Evolutionary conservation across 2,113 vertebrate species (phyloP).

Genomic region (Formicarius rufipectus): DNA sequence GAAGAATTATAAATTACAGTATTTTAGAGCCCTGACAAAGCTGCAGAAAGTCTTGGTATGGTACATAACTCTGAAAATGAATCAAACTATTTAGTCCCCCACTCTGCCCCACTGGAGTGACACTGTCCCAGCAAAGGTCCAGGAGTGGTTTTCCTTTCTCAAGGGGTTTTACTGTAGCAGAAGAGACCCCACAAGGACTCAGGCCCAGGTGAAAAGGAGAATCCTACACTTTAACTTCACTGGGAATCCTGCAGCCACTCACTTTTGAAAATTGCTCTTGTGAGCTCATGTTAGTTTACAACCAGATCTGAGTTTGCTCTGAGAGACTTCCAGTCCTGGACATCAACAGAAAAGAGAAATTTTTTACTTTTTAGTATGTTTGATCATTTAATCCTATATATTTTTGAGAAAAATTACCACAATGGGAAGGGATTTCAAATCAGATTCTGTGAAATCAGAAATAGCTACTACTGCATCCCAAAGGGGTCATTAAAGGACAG

Average conservation of each 20-base stretch:
- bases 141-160: not conserved
- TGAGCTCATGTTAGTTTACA: not conserved
- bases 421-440: not conserved
- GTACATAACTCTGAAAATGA: conserved; percentile 1
- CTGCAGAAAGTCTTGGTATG: not conserved
- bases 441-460: not conserved
- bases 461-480: not conserved
- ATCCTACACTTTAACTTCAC: not conserved
- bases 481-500: not conserved
- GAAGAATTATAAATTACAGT: not conserved
- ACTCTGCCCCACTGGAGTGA: conserved; percentile 1
- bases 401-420: not conserved
- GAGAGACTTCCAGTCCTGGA: not conserved
- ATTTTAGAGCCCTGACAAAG: conserved; percentile 25
- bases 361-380: not conserved
- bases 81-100: conserved; percentile 17
- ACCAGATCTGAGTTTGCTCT: not conserved
- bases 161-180: not conserved
- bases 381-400: not conserved
- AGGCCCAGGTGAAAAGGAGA: not conserved
- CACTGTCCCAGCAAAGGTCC: not conserved
- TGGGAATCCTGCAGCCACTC: not conserved
- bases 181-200: not conserved
- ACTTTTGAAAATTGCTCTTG: not conserved
- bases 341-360: not conserved